Percentiles rank a stretch among this genome's conserved stretches.
Conservation (phyloP, 2,113 vertebrate genomes). For the Pterocles gutturalis region DNA sequence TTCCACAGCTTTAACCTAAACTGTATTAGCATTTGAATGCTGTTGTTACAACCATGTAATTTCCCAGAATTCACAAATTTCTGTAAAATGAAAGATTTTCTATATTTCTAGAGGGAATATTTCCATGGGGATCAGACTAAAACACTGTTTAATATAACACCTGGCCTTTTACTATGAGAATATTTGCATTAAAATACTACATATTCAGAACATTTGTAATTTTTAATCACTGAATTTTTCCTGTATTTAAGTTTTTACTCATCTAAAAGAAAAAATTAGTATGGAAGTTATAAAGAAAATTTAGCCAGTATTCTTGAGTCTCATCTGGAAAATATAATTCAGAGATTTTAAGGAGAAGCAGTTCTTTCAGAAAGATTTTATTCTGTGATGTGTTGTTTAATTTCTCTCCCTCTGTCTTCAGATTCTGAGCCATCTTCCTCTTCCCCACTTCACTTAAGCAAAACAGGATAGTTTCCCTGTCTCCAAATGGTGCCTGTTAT, state of each 20-base stretch:
- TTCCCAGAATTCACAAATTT: neutral
- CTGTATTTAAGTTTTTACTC: conserved; percentile 16
- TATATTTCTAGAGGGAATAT: conserved; percentile 21
- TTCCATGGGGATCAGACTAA: conserved; percentile 34
- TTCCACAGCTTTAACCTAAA: neutral
- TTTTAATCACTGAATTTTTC: conserved; percentile 43
- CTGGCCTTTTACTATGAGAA: conserved; percentile 20
- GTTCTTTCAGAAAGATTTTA: conserved; percentile 32
- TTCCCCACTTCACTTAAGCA: neutral
- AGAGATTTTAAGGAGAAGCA: conserved; percentile 9
- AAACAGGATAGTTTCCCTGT: neutral
- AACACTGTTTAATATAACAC: conserved; percentile 36
- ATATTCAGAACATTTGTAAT: conserved; percentile 33
- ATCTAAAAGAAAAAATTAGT: neutral
- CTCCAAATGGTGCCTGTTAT: neutral
- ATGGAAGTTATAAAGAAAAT: conserved; percentile 7
- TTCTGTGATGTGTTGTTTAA: neutral
- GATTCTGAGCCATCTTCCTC: neutral
- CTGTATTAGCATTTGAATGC: conserved; percentile 18
- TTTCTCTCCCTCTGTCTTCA: neutral
- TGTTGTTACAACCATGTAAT: neutral
- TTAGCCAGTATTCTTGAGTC: neutral
- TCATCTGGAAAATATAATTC: neutral
- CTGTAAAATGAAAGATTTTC: conserved; percentile 21
- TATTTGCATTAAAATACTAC: conserved; percentile 21